Conservation (phyloP, 2,113 vertebrate genomes). For the Stigmatopora argus region DNA sequence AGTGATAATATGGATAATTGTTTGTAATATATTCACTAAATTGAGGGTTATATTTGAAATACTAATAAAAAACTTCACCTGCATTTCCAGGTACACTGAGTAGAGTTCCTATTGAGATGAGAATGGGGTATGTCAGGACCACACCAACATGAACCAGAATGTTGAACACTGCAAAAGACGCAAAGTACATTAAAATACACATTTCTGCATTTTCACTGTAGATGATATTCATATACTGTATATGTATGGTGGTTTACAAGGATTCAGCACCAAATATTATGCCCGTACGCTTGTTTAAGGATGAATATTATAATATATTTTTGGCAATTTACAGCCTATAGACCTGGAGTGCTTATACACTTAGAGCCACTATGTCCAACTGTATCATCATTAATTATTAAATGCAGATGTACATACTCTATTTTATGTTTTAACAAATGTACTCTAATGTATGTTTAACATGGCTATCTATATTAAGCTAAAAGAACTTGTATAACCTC, state of each 20-base stretch:
- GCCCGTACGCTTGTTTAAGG: background rate
- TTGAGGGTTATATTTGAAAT: background rate
- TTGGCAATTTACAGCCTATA: no score
- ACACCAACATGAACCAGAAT: slow-evolving; percentile 94
- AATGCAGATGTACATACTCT: no score
- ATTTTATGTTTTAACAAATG: no score
- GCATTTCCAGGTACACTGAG: slow-evolving; percentile 97
- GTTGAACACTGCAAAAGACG: slow-evolving; percentile 81
- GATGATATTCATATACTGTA: no score
- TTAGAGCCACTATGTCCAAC: no score
- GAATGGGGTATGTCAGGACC: slow-evolving; percentile 92
- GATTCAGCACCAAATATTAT: background rate
- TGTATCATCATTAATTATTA: no score
- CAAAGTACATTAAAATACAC: background rate
- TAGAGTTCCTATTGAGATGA: slow-evolving; percentile 95
- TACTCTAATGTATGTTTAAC: no score
- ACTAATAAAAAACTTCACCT: slow-evolving; percentile 68
- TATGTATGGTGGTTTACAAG: no score
- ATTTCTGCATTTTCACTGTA: no score
- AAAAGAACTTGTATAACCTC: background rate
- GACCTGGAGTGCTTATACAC: no score
- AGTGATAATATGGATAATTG: background rate
- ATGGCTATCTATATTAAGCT: background rate
- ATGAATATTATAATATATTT: background rate
- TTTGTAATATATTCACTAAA: background rate